A percentile compares a stretch with the other conserved stretches of the same genome.
These are phyloP conservation scores for Andrena chrysosceles DNA, from an alignment of 2,888 invertebrate genomes.

Conservation along the genomic window DNA sequence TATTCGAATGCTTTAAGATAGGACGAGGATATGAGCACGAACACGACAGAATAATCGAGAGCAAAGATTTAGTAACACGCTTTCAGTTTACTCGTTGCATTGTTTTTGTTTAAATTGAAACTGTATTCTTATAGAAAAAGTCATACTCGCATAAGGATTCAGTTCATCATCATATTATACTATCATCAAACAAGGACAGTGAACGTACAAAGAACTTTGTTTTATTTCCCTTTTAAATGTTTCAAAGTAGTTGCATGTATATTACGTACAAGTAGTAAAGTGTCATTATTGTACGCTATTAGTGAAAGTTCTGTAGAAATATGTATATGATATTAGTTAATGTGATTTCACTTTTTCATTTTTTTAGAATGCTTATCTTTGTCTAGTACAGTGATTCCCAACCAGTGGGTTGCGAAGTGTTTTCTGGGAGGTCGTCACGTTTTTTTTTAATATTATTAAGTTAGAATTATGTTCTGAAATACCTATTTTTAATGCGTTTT, in stretches of 20 bases:
- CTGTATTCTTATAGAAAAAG: slow-evolving; percentile 19
- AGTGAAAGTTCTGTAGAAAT: background rate
- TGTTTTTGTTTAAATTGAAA: background rate
- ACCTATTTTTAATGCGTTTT: too few species aligned
- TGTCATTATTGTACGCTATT: background rate
- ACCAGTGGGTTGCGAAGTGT: too few species aligned
- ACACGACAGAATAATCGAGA: background rate
- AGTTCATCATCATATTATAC: background rate
- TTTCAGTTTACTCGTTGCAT: background rate
- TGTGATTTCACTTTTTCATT: slow-evolving; percentile 9
- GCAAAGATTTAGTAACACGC: background rate
- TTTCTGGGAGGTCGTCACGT: too few species aligned
- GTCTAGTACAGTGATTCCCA: too few species aligned
- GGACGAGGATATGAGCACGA: background rate
- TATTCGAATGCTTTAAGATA: slow-evolving; percentile 2
- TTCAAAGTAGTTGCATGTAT: slow-evolving; percentile 41
- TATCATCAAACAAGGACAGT: background rate
- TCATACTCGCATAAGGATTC: slow-evolving; percentile 11
- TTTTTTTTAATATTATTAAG: too few species aligned
- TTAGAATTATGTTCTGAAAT: too few species aligned
- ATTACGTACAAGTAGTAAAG: slow-evolving; percentile 20
- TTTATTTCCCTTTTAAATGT: slow-evolving; percentile 8
- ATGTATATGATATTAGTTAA: slow-evolving; percentile 9
- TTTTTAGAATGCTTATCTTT: slow-evolving; percentile 6
- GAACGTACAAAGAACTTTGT: background rate